phyloP scores from a whole-genome alignment of 2,113 vertebrate species.

The human region GRCh38 chrX:78785001-78785500 shows the following conservation, averaged over 20 bases:
- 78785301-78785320: background rate
- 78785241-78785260: background rate
- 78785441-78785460: background rate
- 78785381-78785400: background rate
- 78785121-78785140: background rate
- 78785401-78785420: background rate
- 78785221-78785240: background rate
- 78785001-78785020: background rate
- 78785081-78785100: background rate
- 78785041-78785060: background rate
- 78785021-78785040: background rate
- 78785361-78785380: background rate
- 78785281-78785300: background rate
- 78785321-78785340: background rate
- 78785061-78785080: background rate
- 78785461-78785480: background rate
- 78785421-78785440: constrained; percentile 1
- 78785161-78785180: constrained; percentile 17
- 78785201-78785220: background rate
- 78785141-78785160: background rate
- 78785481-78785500: background rate
- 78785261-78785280: background rate
- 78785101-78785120: background rate
- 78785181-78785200: background rate
- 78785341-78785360: background rate